Evolutionary conservation across 2,797 vertebrate genomes (phyloP).

Genomic region (Mus minutoides): DNA sequence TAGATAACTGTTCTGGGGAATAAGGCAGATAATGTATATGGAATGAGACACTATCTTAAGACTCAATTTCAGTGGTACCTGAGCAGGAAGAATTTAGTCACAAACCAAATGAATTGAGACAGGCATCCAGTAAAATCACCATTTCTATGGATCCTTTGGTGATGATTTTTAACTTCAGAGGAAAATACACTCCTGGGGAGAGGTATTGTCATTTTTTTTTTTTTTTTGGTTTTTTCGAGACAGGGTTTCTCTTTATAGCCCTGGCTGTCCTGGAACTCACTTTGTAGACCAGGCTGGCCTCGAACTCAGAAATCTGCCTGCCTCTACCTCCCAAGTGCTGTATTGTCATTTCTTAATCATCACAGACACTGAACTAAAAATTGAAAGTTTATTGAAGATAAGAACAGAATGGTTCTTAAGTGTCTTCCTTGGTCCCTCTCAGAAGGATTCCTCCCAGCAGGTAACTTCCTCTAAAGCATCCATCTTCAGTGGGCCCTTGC

Average conservation of each 20-base stretch:
- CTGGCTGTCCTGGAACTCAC: no score
- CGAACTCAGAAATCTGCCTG: no score
- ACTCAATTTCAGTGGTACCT: not conserved
- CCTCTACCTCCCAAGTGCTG: no score
- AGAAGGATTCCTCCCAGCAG: not conserved
- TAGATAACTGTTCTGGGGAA: not conserved
- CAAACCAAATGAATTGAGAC: not conserved
- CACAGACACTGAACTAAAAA: slow-evolving; percentile 13
- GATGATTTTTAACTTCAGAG: slow-evolving; percentile 41
- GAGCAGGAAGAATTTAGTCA: not conserved
- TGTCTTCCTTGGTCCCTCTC: not conserved
- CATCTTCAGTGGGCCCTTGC: not conserved
- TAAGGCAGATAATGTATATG: not conserved
- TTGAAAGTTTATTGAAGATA: slow-evolving; percentile 32
- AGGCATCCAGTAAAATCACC: not conserved
- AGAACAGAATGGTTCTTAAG: not conserved
- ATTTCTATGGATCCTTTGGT: not conserved
- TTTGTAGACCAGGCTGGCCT: no score
- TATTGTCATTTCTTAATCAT: slow-evolving; percentile 4
- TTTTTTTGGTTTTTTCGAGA: no score
- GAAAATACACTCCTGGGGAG: slow-evolving; percentile 5
- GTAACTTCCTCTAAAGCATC: not conserved
- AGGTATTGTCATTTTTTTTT: not conserved
- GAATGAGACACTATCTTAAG: not conserved
- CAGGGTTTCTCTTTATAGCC: no score